Conservation (phyloP, 2,797 vertebrate genomes). For the Hydrophis major region DNA sequence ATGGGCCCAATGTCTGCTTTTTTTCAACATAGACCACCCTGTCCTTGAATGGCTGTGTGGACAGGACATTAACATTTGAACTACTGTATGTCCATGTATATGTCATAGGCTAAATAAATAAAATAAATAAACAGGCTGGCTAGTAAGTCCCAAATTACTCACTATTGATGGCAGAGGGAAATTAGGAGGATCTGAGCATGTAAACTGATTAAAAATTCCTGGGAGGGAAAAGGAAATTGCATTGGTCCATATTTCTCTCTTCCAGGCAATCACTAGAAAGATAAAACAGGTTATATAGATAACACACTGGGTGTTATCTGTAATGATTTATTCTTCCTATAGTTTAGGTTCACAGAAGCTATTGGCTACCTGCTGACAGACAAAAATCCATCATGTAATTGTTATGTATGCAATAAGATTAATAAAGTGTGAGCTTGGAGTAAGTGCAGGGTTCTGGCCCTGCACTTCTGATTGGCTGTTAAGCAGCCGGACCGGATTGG, state of each 20-base stretch:
- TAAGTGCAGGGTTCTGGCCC: too few species aligned
- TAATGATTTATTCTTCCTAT: background rate
- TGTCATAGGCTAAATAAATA: too few species aligned
- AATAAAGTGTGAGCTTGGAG: too few species aligned
- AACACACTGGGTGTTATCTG: background rate
- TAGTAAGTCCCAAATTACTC: background rate
- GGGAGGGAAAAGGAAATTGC: background rate
- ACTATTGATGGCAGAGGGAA: background rate
- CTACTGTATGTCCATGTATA: too few species aligned
- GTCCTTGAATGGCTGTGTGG: too few species aligned
- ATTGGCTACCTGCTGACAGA: background rate
- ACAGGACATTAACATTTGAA: too few species aligned
- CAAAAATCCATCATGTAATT: background rate
- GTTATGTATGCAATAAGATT: too few species aligned
- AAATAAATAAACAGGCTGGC: background rate
- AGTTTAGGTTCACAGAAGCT: background rate
- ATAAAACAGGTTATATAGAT: background rate
- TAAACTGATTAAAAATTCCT: background rate
- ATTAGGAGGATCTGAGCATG: background rate
- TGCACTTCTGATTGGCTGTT: too few species aligned
- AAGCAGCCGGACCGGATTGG: too few species aligned
- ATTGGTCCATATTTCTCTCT: background rate
- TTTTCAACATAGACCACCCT: too few species aligned
- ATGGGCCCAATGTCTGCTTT: too few species aligned
- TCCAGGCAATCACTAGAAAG: background rate